Evolutionary conservation across 1,140 invertebrate species (phyloP).

Genomic region (Drosophila albomicans): DNA sequence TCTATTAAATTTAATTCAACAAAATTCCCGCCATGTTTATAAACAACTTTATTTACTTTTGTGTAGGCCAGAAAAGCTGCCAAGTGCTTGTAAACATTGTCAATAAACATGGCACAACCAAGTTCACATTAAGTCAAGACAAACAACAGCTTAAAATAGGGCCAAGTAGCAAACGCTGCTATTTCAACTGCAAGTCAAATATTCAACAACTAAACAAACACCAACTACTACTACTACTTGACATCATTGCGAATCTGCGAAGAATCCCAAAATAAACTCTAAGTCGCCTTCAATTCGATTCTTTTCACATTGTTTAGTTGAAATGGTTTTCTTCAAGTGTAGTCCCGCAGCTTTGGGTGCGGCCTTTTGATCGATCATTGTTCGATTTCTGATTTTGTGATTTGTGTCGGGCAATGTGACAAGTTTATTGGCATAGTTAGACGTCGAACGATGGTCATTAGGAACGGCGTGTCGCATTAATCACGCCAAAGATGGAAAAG

Average conservation of each 20-base stretch:
- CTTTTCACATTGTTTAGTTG: background rate
- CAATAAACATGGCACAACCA: background rate
- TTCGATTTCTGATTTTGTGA: conserved; percentile 39
- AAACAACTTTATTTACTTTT: too few species aligned
- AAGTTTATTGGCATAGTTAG: conserved; percentile 50
- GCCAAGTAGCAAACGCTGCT: background rate
- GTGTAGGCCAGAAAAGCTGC: too few species aligned
- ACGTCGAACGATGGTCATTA: conserved; percentile 35
- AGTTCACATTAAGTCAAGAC: background rate
- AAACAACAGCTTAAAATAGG: background rate
- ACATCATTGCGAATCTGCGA: too few species aligned
- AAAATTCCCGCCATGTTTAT: too few species aligned
- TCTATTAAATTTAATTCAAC: too few species aligned
- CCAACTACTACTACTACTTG: too few species aligned
- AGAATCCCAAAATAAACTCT: too few species aligned
- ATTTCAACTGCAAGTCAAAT: conserved; percentile 2
- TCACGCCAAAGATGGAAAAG: conserved; percentile 31
- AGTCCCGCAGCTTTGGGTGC: conserved; percentile 27
- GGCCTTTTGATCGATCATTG: conserved; percentile 66
- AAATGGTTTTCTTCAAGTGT: conserved; percentile 42
- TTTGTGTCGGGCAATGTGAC: conserved; percentile 44
- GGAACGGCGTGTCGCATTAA: conserved; percentile 47
- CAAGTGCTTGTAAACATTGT: too few species aligned
- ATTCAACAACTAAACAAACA: background rate
- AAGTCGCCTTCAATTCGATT: too few species aligned